Evolutionary conservation across 2,797 vertebrate species (phyloP), one percentile per base, ranked within the genome.

Genomic region (Arnoldichthys spilopterus): DNA sequence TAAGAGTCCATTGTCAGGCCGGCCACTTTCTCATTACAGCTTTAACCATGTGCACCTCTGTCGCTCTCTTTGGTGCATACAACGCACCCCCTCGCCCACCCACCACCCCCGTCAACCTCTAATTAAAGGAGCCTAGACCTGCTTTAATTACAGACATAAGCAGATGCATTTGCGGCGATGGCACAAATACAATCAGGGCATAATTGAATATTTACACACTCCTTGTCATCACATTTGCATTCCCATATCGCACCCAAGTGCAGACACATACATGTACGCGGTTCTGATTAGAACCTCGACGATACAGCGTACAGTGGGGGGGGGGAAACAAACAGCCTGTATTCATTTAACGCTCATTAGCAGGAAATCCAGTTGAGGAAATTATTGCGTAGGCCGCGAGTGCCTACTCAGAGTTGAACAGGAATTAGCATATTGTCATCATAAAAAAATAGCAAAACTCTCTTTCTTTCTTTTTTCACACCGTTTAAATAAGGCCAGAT

Each of bases 81-180:
- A 20, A 40, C 13, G 18, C 24, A 13, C 3, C 37, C 72, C 13
- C 20, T 20, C n/a, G n/a, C 4, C 51, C n/a, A 20, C n/a, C n/a
- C 16, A 53, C 71, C 9, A 37, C 62, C 62, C 62, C 22, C 59
- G 34, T 30, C 59, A 62, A 34, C 30, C 59, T 62, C 51, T 68
- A 28, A 51, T 34, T 47, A 64, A 20, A 18, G 62, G 40, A 43
- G 59, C 56, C 51, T 26, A 43, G 63, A 30, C 75, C 28, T 72
- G 28, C 68, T 73, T 68, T 76, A 78, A 81, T 40, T 69, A 32
- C n/a, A 54, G 62, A 20, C 66, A 20, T 72, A 72, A 68, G 30
- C 64, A 70, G 73, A 71, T 64, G 30, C 40, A 40, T 49, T 54
- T 18, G 28, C 43, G 49, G 73, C 68, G 59, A 67, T 75, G 75